Conservation (phyloP, 2,888 invertebrate genomes). For the Pemphredon lugubris region DNA sequence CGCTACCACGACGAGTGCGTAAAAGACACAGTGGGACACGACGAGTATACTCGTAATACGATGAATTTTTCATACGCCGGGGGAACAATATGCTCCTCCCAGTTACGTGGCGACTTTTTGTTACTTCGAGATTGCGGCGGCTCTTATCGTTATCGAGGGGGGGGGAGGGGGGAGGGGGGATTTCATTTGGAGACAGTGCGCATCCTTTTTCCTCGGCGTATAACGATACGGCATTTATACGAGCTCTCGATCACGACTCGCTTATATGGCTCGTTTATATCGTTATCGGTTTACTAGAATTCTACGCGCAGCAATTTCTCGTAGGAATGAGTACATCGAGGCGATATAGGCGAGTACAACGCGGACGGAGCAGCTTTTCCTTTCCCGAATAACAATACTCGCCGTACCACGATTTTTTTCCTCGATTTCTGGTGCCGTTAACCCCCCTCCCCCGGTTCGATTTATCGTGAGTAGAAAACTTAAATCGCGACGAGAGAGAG, state of each 20-base stretch:
- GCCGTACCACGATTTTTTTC: conserved; percentile 4
- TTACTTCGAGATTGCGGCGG: conserved; percentile 26
- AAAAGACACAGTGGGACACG: background rate
- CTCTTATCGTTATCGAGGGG: conserved; percentile 44
- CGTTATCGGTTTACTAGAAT: conserved; percentile 59
- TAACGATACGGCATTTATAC: conserved; percentile 12
- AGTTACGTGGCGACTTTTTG: conserved; percentile 41
- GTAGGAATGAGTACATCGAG: conserved; percentile 15
- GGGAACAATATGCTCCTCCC: conserved; percentile 35
- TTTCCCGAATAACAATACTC: conserved; percentile 15
- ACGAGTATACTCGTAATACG: conserved; percentile 16
- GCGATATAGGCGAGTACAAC: background rate
- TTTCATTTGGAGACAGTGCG: conserved; percentile 38
- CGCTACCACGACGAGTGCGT: background rate
- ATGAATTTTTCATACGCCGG: conserved; percentile 33
- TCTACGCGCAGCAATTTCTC: conserved; percentile 37
- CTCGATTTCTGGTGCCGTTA: conserved; percentile 2
- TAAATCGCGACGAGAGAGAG: background rate
- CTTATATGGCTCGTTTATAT: conserved; percentile 24
- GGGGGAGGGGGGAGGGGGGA: conserved; percentile 3
- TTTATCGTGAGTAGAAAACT: too few relatives aligned
- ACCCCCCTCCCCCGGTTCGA: background rate
- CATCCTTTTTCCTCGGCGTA: conserved; percentile 28
- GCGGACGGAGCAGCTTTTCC: background rate
- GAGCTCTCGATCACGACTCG: conserved; percentile 36